Evolutionary conservation across 2,797 vertebrate genomes (phyloP).

Genomic region (Lagodon rhomboides): DNA sequence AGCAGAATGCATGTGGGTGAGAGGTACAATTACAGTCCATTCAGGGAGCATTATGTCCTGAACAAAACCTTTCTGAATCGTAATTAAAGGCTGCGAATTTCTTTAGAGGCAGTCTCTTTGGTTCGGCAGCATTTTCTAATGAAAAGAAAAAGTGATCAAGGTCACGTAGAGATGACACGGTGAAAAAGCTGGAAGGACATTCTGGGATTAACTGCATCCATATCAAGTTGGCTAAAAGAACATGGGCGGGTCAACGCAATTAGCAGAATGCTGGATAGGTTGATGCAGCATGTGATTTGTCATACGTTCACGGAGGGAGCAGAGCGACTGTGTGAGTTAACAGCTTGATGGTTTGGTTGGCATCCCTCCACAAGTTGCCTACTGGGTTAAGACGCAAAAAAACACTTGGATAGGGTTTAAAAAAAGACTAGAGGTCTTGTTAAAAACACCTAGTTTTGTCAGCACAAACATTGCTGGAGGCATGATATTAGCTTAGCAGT

Average conservation of each 20-base stretch:
- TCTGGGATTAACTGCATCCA: neutral
- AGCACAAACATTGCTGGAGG: too few species aligned
- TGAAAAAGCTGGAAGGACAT: neutral
- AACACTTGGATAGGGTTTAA: too few species aligned
- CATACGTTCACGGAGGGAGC: too few species aligned
- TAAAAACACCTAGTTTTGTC: too few species aligned
- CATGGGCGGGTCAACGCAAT: neutral
- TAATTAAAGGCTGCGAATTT: constrained; percentile 8
- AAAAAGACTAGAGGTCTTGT: too few species aligned
- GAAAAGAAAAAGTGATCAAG: neutral
- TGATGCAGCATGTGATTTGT: too few species aligned
- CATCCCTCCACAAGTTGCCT: too few species aligned
- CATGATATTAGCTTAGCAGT: too few species aligned
- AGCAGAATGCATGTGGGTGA: neutral
- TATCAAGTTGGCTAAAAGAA: neutral
- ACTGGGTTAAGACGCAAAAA: too few species aligned
- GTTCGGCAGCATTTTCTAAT: neutral
- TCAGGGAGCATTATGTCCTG: constrained; percentile 20
- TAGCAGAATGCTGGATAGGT: too few species aligned
- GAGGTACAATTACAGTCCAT: constrained; percentile 25
- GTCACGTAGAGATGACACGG: neutral
- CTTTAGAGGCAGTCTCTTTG: neutral
- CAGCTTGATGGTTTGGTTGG: too few species aligned
- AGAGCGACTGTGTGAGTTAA: too few species aligned
- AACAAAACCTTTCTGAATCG: constrained; percentile 13